Evolutionary conservation across 2,797 vertebrate species (phyloP).

Genomic region (Anas capensis): DNA sequence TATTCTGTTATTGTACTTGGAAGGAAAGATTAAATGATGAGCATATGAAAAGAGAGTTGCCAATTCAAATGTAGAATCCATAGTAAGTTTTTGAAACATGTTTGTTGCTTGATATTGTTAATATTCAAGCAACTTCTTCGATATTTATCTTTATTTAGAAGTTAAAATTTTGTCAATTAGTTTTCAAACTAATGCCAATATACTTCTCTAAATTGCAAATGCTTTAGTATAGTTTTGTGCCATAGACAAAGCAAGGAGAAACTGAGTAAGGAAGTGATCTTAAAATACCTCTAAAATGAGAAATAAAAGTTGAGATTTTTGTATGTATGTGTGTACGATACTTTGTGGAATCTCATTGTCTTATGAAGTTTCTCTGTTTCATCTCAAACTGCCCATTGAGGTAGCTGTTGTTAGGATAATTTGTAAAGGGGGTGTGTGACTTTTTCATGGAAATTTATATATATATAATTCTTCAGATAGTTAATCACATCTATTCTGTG

Average conservation of each 20-base stretch:
- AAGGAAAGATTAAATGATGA: neutral
- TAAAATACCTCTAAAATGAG: neutral
- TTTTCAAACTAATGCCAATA: neutral
- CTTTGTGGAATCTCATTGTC: neutral
- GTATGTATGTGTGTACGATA: too few relatives aligned
- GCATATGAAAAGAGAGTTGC: neutral
- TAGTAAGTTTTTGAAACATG: neutral
- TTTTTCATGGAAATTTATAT: conserved; percentile 27
- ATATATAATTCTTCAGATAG: conserved; percentile 36
- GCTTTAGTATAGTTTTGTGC: neutral
- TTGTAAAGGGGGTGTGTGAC: neutral
- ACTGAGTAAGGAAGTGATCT: neutral
- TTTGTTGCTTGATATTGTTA: neutral
- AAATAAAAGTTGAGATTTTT: neutral
- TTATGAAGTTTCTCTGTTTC: neutral
- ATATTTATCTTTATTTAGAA: neutral
- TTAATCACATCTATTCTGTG: conserved; percentile 53
- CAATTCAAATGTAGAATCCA: neutral
- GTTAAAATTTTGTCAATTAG: neutral
- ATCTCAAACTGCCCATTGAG: neutral
- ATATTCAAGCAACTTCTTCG: neutral
- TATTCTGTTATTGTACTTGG: neutral
- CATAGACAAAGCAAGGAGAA: neutral
- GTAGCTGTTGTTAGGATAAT: neutral
- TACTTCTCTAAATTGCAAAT: neutral